Conservation (phyloP, 2,888 invertebrate species). For the Ophion ellenae region DNA sequence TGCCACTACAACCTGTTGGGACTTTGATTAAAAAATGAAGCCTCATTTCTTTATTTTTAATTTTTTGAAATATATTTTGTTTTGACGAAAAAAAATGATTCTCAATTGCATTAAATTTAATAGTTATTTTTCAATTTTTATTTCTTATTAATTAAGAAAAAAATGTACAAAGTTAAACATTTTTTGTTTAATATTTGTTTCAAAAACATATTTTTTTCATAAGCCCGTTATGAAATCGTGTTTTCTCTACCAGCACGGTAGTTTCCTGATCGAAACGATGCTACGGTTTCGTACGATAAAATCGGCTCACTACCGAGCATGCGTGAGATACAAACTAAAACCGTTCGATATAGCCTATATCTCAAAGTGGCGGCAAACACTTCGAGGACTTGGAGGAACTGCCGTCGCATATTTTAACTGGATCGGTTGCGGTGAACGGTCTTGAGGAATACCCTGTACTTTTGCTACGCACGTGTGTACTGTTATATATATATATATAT, state of each 20-base stretch:
- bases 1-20: no score
- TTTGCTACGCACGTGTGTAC: conserved; percentile 56
- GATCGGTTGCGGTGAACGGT: conserved; percentile 65
- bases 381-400: conserved; percentile 38
- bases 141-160: no score
- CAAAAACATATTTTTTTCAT: neutral
- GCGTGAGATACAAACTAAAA: conserved; percentile 23
- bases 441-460: conserved; percentile 60
- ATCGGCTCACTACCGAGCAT: neutral
- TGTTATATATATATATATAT: neutral
- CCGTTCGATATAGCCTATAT: conserved; percentile 39
- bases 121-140: neutral
- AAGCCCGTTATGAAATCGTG: neutral
- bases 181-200: neutral
- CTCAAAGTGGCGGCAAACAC: conserved; percentile 27
- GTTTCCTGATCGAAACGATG: conserved; percentile 14
- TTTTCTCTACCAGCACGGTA: conserved; percentile 1
- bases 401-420: conserved; percentile 60
- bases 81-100: no score
- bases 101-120: neutral
- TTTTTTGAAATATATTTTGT: no score
- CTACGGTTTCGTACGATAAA: conserved; percentile 23
- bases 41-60: no score
- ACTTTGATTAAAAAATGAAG: no score
- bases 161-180: no score